Evolutionary conservation across 2,888 invertebrate species (phyloP).

Genomic region (Lasioglossum calceatum): DNA sequence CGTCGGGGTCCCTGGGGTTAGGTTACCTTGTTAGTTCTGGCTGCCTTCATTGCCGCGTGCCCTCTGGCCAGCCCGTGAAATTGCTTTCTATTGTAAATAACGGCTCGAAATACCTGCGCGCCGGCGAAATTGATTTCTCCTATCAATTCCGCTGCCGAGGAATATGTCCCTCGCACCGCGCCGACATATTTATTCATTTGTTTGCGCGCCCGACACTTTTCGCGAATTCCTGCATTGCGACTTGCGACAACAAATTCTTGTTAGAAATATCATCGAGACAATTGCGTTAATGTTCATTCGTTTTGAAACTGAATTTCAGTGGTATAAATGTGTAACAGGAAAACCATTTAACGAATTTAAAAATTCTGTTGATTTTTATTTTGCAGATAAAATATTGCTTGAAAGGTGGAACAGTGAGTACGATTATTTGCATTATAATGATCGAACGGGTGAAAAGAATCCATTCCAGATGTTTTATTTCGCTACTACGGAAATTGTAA

Average conservation of each 20-base stretch:
- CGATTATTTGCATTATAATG: too few species aligned
- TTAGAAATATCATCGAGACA: background rate
- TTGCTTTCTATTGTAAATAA: conserved; percentile 78
- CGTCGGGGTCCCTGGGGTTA: conserved; percentile 74
- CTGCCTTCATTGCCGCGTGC: conserved; percentile 76
- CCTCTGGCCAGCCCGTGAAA: conserved; percentile 75
- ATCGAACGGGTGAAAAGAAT: too few species aligned
- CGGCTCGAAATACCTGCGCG: conserved; percentile 64
- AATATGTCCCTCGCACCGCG: conserved; percentile 6
- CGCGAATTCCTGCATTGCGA: background rate
- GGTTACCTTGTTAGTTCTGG: conserved; percentile 83
- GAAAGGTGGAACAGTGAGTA: too few species aligned
- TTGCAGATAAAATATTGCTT: too few species aligned
- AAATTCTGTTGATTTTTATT: background rate
- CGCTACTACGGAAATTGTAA: too few species aligned
- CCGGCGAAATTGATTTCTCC: conserved; percentile 70
- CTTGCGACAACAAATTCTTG: background rate
- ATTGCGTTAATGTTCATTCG: background rate
- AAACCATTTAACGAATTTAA: background rate
- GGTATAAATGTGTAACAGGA: background rate
- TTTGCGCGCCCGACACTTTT: background rate
- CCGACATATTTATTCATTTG: conserved; percentile 8
- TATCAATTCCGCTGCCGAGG: conserved; percentile 45
- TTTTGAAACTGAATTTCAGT: background rate
- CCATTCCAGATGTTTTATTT: too few species aligned